Evolutionary conservation across 2,888 invertebrate genomes (phyloP).

Genomic region (Marasmarcha lunaedactyla): DNA sequence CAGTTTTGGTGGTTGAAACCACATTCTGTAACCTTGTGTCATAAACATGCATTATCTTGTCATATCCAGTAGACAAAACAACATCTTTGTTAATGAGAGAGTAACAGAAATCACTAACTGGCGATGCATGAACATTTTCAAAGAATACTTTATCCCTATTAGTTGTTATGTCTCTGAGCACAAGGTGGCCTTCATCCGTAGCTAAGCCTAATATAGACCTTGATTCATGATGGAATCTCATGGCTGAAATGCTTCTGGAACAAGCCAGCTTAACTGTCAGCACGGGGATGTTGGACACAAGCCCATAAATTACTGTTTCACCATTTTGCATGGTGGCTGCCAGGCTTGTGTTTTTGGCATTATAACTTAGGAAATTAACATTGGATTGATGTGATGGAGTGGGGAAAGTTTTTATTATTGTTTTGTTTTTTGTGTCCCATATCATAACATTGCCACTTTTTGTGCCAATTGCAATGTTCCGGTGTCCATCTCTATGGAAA

Average conservation of each 20-base stretch:
- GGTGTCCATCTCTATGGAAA: conserved; percentile 57
- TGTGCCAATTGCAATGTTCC: conserved; percentile 55
- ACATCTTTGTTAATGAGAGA: conserved; percentile 68
- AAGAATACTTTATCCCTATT: conserved; percentile 58
- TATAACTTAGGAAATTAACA: conserved; percentile 53
- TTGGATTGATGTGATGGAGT: conserved; percentile 41
- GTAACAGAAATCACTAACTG: conserved; percentile 68
- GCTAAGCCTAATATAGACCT: conserved; percentile 53
- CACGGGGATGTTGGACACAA: conserved; percentile 59
- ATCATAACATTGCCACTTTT: conserved; percentile 56
- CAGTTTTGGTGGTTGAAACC: conserved; percentile 49
- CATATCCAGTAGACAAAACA: conserved; percentile 66
- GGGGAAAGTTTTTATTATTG: conserved; percentile 54
- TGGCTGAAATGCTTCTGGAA: conserved; percentile 53
- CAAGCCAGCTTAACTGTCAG: conserved; percentile 45
- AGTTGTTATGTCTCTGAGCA: conserved; percentile 49
- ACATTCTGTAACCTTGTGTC: conserved; percentile 61
- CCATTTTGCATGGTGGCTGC: conserved; percentile 61
- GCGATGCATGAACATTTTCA: conserved; percentile 66
- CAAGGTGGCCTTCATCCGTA: conserved; percentile 63
- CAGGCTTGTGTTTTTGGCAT: conserved; percentile 56
- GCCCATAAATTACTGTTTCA: conserved; percentile 59
- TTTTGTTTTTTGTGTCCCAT: conserved; percentile 62
- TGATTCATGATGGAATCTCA: conserved; percentile 61
- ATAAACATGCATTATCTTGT: conserved; percentile 68